phyloP scores from a whole-genome alignment of 2,797 vertebrate species.

The Eutrigla gurnardus region DNA sequence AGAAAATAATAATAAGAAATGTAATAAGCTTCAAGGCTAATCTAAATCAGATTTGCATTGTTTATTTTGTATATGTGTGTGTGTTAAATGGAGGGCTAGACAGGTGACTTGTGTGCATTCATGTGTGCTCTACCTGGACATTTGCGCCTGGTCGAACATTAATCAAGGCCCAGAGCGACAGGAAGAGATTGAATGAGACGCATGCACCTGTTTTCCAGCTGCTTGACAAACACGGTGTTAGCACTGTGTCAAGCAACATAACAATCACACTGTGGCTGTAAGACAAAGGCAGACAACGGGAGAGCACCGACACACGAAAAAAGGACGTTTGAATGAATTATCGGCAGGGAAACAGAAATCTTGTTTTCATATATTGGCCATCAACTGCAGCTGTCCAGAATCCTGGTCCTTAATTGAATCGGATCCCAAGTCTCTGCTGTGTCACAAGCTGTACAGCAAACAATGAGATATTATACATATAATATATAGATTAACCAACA shows the following conservation, averaged over 20 bases:
- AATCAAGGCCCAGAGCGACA: conserved; percentile 65
- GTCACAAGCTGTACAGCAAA: neutral
- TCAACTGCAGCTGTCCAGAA: conserved; percentile 10
- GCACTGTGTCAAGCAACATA: conserved; percentile 66
- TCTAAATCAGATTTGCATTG: conserved; percentile 23
- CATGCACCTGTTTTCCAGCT: conserved; percentile 77
- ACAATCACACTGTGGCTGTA: conserved; percentile 51
- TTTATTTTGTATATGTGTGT: neutral
- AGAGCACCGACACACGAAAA: conserved; percentile 19
- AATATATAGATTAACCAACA: neutral
- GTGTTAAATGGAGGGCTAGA: conserved; percentile 5
- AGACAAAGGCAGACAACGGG: conserved; percentile 28
- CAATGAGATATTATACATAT: neutral
- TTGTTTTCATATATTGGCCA: conserved; percentile 13
- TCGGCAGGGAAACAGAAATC: conserved; percentile 21
- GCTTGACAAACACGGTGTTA: conserved; percentile 63
- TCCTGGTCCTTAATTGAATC: neutral
- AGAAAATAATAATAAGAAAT: neutral
- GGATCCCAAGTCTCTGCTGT: neutral
- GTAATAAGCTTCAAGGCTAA: conserved; percentile 1
- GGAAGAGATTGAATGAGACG: conserved; percentile 57
- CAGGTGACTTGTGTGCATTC: conserved; percentile 21
- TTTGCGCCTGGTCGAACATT: conserved; percentile 57
- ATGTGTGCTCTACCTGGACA: conserved; percentile 43
- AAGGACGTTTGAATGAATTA: conserved; percentile 33